phyloP scores from a whole-genome alignment of 2,888 invertebrate genomes.

The Halictus ligatus region DNA sequence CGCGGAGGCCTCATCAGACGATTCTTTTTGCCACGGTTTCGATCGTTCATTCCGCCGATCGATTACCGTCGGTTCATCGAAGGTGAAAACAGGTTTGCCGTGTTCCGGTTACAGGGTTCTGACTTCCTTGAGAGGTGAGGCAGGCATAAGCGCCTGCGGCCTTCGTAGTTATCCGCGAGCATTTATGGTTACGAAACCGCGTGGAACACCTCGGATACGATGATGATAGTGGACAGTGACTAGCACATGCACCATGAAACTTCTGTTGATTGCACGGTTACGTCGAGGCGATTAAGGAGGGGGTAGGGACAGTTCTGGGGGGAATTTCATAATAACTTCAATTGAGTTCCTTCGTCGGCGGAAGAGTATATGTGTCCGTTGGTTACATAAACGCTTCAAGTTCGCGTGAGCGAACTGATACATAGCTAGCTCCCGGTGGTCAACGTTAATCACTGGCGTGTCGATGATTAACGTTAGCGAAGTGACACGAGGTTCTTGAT shows the following conservation, averaged over 20 bases:
- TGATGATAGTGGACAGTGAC: slow-evolving; percentile 31
- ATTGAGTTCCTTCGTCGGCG: slow-evolving; percentile 30
- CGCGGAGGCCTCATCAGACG: too few relatives aligned
- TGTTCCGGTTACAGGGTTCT: slow-evolving; percentile 3
- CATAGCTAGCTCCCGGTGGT: background rate
- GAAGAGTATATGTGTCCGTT: too few relatives aligned
- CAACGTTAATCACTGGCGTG: slow-evolving; percentile 22
- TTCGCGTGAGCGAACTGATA: slow-evolving; percentile 8
- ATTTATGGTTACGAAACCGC: slow-evolving; percentile 29
- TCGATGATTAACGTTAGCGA: slow-evolving; percentile 19
- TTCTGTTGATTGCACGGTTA: slow-evolving; percentile 8
- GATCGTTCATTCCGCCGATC: background rate
- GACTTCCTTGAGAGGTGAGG: background rate
- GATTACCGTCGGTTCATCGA: background rate
- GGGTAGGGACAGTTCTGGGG: background rate
- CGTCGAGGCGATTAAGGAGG: background rate
- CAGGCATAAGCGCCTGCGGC: background rate
- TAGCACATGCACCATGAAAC: slow-evolving; percentile 11
- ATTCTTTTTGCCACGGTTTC: background rate
- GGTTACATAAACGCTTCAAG: slow-evolving; percentile 34
- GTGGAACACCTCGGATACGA: background rate
- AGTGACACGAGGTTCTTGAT: background rate
- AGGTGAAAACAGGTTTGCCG: background rate
- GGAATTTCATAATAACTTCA: slow-evolving; percentile 34
- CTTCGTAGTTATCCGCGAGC: background rate